Conservation (phyloP, 1,140 invertebrate genomes). For the Colletes gigas region DNA sequence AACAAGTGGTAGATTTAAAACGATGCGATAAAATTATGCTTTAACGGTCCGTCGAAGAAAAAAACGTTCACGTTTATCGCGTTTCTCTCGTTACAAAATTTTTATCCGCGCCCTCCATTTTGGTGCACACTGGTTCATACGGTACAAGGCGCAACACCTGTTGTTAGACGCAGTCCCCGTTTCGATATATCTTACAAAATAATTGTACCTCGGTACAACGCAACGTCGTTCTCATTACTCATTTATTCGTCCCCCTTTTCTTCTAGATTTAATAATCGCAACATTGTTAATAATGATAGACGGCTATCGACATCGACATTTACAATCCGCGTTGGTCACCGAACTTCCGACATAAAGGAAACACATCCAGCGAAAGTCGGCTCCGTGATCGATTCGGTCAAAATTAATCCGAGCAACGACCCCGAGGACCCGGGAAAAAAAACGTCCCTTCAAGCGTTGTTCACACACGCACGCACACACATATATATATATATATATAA, state of each 20-base stretch:
- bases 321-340: background rate
- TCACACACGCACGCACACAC: conserved; percentile 43
- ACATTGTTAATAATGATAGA: background rate
- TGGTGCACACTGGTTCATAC: background rate
- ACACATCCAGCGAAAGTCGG: conserved; percentile 8
- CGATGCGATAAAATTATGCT: too few species aligned
- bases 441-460: conserved; percentile 35
- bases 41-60: too few species aligned
- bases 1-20: too few species aligned
- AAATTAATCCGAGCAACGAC: conserved; percentile 26
- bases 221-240: too few species aligned
- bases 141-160: background rate
- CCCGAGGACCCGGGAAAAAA: conserved; percentile 6
- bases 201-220: background rate
- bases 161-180: background rate
- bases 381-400: conserved; percentile 34
- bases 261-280: background rate
- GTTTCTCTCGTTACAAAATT: too few species aligned
- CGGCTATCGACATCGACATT: conserved; percentile 1
- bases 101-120: too few species aligned
- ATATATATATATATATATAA: conserved; percentile 36
- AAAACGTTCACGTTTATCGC: too few species aligned
- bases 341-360: background rate
- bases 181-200: background rate
- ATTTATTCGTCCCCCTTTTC: background rate